Base-by-base conservation (phyloP, 2,888 invertebrate genomes). In the Pollenia angustigena region DNA sequence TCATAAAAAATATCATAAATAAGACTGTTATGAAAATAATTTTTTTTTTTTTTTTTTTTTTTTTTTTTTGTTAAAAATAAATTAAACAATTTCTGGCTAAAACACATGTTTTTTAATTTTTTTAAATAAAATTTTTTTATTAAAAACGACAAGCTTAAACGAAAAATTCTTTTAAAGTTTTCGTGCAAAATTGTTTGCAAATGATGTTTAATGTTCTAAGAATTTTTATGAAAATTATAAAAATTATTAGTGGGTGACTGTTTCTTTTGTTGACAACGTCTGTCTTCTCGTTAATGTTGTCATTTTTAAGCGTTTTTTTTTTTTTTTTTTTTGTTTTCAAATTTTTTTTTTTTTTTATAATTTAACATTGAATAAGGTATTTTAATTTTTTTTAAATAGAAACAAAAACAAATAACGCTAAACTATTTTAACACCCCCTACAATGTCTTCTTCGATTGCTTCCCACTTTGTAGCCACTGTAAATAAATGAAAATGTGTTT, bases 351-450 rank as follows among this genome's bases (percentile, higher is more conserved):
- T 2, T 52, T 50, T 54, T 16, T 14, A 14, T 54, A 56, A 23
- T 80, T 71, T 71, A 80, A 64, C 80, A 81, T 81, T 81, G 71
- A 58, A 18, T 46, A 81, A 74, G 81, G 66, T 72, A 74, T 74
- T 81, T 54, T 14, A 7, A 18, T 16, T 64, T 64, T 72, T 16
- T 9, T 32, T 32, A 6, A 32, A 54, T 14, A 46, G 16, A 46
- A 64, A 56, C 18, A 12, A 52, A 12, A 50, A 48, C 23, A 40
- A 23, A 54, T 18, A 56, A 52, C 44, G 54, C 54, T 2, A 44
- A 71, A 56, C 71, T 71, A 71, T 52, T 69, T 52, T 11, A 40
- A n/a, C 52, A 50, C 6, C 40, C 32, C 40, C 54, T 7, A 18
- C 54, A 56, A 11, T 23, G 54, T 42, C 12, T 71, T 42, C 12